Evolutionary conservation across 2,797 vertebrate species (phyloP).

Genomic region (Gephyroberyx darwinii): DNA sequence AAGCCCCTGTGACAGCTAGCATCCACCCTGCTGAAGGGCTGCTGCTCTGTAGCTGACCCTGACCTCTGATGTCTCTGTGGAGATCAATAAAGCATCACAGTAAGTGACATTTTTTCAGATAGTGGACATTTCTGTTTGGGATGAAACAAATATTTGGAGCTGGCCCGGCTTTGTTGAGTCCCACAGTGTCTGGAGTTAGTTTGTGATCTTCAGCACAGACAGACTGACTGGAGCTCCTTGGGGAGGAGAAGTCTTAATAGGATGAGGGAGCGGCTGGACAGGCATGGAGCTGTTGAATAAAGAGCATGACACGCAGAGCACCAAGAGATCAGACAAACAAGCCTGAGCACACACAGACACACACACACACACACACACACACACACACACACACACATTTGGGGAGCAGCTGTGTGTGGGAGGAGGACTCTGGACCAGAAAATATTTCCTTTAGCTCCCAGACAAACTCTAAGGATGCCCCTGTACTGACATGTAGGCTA

Average conservation of each 20-base stretch:
- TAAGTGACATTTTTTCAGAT: conserved; percentile 18
- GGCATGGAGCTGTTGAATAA: conserved; percentile 43
- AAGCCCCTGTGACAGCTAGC: conserved; percentile 1
- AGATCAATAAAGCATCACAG: background rate
- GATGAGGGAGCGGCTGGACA: conserved; percentile 54
- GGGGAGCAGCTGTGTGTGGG: conserved; percentile 76
- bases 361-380: conserved; percentile 5
- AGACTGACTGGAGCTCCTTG: conserved; percentile 26
- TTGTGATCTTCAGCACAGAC: conserved; percentile 4
- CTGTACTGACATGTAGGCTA: conserved; percentile 31
- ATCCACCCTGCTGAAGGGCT: conserved; percentile 1
- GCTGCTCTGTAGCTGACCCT: background rate
- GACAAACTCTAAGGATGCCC: conserved; percentile 51
- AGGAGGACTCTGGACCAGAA: conserved; percentile 60
- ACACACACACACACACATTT: conserved; percentile 24
- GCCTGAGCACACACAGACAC: conserved; percentile 12
- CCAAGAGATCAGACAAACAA: conserved; percentile 39
- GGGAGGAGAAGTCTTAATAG: conserved; percentile 51
- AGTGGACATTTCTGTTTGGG: conserved; percentile 37
- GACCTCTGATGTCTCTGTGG: conserved; percentile 5
- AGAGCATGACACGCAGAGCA: conserved; percentile 18
- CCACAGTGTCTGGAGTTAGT: background rate
- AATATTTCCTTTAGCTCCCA: conserved; percentile 60
- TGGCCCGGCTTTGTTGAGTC: conserved; percentile 22
- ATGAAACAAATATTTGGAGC: conserved; percentile 41